phyloP scores from a whole-genome alignment of 2,797 vertebrate genomes.

The Scyliorhinus canicula region DNA sequence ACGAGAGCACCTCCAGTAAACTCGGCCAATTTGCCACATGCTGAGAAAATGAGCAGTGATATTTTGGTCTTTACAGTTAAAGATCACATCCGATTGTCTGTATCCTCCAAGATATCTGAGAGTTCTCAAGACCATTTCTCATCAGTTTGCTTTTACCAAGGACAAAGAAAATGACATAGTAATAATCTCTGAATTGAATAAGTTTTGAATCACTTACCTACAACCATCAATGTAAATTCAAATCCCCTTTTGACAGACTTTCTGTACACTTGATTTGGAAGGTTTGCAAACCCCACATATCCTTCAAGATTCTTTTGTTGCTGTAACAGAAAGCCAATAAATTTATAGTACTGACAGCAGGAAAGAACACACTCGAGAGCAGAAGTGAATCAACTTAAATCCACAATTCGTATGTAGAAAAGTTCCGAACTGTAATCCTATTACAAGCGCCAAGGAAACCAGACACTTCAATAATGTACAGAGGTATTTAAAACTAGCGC shows the following conservation, averaged over 20 bases:
- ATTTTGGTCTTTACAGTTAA: background rate
- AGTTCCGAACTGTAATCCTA: background rate
- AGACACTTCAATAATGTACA: background rate
- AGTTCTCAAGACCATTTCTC: background rate
- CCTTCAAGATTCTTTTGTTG: conserved; percentile 98
- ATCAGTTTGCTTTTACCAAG: background rate
- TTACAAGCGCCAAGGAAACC: background rate
- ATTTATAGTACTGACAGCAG: background rate
- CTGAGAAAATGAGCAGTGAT: background rate
- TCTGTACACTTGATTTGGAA: conserved; percentile 97
- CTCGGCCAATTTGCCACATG: background rate
- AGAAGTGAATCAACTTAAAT: background rate
- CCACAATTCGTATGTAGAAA: too few relatives aligned
- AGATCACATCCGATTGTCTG: background rate
- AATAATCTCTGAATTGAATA: background rate
- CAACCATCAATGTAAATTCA: conserved; percentile 98
- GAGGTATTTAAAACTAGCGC: background rate
- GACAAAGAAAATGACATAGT: background rate
- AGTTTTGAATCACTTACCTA: conserved; percentile 69
- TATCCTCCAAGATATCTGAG: too few relatives aligned
- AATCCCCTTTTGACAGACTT: conserved; percentile 98
- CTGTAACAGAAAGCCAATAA: conserved; percentile 51
- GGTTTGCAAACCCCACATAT: conserved; percentile 98
- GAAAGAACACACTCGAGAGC: background rate
- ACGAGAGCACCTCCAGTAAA: background rate